A percentile compares a stretch with the other conserved stretches of the same genome.
Conservation (phyloP, 2,888 invertebrate genomes). For the Dasysyrphus tricinctus region DNA sequence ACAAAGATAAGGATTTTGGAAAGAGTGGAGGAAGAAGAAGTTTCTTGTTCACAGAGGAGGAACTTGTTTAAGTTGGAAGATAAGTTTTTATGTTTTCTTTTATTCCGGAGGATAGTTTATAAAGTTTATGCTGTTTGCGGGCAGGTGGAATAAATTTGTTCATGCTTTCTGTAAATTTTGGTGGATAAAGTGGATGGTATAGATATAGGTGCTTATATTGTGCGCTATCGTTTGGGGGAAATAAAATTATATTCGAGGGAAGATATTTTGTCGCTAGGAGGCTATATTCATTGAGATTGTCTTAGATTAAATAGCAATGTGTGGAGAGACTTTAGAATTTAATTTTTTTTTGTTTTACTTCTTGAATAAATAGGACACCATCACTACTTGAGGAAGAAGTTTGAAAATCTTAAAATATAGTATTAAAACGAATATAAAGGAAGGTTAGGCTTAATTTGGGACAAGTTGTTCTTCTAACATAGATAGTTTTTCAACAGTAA, state of each 20-base stretch:
- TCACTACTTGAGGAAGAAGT: not conserved
- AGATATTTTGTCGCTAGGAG: constrained; percentile 25
- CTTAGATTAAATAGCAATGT: constrained; percentile 21
- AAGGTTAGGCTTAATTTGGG: not conserved
- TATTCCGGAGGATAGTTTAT: constrained; percentile 37
- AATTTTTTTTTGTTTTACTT: not conserved
- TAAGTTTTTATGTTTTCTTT: constrained; percentile 52
- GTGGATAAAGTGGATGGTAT: constrained; percentile 23
- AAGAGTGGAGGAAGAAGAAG: constrained; percentile 5
- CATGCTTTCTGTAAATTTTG: constrained; percentile 48
- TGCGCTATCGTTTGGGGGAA: constrained; percentile 24
- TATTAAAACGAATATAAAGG: not conserved
- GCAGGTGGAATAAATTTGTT: constrained; percentile 61
- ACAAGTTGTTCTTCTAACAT: not conserved
- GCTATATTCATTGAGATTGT: constrained; percentile 17
- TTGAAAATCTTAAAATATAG: not conserved
- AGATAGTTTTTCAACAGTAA: not conserved
- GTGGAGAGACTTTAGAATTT: constrained; percentile 8
- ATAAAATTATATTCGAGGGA: constrained; percentile 17
- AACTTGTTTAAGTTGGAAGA: constrained; percentile 60
- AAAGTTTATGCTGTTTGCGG: constrained; percentile 40
- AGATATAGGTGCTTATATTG: not conserved
- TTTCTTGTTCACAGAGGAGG: constrained; percentile 31
- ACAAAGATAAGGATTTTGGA: not conserved
- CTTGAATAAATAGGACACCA: constrained; percentile 16